Conservation (phyloP, 1,140 invertebrate species). For the Drosophila pallidifrons region DNA sequence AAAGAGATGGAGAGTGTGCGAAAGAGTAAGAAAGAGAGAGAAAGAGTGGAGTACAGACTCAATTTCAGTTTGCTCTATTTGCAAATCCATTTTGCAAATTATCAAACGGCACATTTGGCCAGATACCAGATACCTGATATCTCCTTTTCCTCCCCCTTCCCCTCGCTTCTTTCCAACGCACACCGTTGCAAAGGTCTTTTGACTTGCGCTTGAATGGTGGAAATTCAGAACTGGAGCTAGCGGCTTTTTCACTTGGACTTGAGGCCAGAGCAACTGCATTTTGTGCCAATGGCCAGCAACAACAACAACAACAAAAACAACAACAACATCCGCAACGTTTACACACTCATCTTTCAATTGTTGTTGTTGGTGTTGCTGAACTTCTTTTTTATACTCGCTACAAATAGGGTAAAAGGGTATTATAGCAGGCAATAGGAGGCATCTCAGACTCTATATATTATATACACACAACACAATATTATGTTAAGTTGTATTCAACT, state of each 20-base stretch:
- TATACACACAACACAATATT: too few relatives aligned
- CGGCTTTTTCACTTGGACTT: conserved; percentile 34
- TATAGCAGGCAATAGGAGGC: too few relatives aligned
- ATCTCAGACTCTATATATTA: too few relatives aligned
- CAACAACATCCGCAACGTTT: neutral
- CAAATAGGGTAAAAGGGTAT: too few relatives aligned
- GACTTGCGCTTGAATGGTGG: conserved; percentile 11
- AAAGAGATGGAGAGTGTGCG: neutral
- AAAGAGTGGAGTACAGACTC: neutral
- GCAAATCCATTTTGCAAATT: conserved; percentile 48
- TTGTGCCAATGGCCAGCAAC: conserved; percentile 4
- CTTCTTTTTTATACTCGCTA: too few relatives aligned
- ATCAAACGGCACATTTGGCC: conserved; percentile 40
- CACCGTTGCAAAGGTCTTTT: conserved; percentile 7
- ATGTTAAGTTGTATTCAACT: too few relatives aligned
- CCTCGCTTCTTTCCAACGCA: neutral
- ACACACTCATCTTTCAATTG: conserved; percentile 5
- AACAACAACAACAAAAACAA: neutral
- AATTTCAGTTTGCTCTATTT: conserved; percentile 18
- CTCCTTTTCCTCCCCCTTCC: neutral
- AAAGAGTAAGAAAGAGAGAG: neutral
- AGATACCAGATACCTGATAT: neutral
- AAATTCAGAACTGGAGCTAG: conserved; percentile 7
- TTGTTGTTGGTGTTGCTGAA: conserved; percentile 3
- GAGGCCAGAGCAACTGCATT: conserved; percentile 35